These are phyloP conservation scores for Telmatochromis brachygnathus DNA, from an alignment of 2,113 vertebrate species.

Conservation along the genomic window DNA sequence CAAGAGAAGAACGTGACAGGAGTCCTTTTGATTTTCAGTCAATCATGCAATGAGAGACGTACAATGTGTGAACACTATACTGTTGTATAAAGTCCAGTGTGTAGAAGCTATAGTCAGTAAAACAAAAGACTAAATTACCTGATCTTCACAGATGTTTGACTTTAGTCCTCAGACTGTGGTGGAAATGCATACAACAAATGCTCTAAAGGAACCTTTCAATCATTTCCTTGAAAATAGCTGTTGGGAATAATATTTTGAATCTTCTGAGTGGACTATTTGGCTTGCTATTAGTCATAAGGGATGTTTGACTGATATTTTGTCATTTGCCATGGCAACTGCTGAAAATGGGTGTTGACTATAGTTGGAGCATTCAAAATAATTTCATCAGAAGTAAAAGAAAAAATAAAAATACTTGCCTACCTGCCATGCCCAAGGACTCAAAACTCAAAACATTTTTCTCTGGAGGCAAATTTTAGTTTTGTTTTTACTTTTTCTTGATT, in stretches of 20 bases:
- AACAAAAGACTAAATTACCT: background rate
- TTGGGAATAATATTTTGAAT: background rate
- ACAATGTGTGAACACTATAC: background rate
- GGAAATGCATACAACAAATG: background rate
- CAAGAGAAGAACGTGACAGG: background rate
- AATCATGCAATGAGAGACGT: background rate
- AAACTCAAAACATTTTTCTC: background rate
- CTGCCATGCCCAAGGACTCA: background rate
- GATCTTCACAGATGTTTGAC: background rate
- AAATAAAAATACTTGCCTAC: background rate
- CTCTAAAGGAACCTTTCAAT: background rate
- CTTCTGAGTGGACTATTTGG: background rate
- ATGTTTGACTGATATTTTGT: background rate
- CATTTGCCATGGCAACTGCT: background rate
- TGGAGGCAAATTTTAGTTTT: background rate
- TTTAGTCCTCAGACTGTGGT: background rate
- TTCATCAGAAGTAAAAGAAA: background rate
- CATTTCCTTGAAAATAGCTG: background rate
- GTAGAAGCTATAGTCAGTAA: background rate
- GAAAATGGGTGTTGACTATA: background rate
- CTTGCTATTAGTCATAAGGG: background rate
- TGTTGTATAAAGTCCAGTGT: background rate
- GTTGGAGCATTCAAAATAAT: background rate
- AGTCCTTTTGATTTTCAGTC: background rate
- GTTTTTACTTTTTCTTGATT: background rate